These are phyloP conservation scores for Aulostomus chinensis DNA, from an alignment of 2,797 vertebrate genomes.

Conservation along the genomic window DNA sequence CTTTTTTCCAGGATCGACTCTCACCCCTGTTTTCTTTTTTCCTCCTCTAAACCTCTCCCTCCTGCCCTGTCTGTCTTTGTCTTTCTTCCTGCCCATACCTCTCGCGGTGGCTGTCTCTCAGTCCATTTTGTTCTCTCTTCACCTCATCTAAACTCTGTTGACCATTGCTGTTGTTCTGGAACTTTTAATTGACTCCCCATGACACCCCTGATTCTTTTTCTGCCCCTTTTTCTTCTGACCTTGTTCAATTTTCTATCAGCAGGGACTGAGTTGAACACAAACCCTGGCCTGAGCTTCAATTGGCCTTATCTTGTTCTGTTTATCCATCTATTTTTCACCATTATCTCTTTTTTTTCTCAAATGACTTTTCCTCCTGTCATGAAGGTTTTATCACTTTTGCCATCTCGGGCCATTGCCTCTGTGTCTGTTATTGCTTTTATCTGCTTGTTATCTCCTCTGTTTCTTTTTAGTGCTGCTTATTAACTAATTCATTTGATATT, in stretches of 20 bases:
- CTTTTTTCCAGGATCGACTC: constrained; percentile 37
- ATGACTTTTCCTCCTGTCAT: background rate
- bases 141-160: constrained; percentile 29
- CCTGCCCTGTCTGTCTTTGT: constrained; percentile 14
- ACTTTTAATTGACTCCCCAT: constrained; percentile 54
- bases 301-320: background rate
- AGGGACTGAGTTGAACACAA: constrained; percentile 13
- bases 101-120: background rate
- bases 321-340: background rate
- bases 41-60: constrained; percentile 8
- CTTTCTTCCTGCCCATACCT: constrained; percentile 16
- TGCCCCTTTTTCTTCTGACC: constrained; percentile 26
- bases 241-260: constrained; percentile 30
- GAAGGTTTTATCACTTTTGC: background rate
- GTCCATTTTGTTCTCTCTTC: constrained; percentile 18
- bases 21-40: background rate
- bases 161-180: constrained; percentile 33
- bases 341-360: background rate
- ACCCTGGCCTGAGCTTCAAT: constrained; percentile 10
- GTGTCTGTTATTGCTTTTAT: background rate
- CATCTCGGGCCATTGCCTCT: background rate
- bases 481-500: background rate
- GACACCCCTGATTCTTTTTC: constrained; percentile 27
- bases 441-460: background rate
- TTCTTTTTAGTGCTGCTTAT: background rate